These are phyloP conservation scores for Prochilodus magdalenae DNA, from an alignment of 2,113 vertebrate genomes.

Conservation along the genomic window DNA sequence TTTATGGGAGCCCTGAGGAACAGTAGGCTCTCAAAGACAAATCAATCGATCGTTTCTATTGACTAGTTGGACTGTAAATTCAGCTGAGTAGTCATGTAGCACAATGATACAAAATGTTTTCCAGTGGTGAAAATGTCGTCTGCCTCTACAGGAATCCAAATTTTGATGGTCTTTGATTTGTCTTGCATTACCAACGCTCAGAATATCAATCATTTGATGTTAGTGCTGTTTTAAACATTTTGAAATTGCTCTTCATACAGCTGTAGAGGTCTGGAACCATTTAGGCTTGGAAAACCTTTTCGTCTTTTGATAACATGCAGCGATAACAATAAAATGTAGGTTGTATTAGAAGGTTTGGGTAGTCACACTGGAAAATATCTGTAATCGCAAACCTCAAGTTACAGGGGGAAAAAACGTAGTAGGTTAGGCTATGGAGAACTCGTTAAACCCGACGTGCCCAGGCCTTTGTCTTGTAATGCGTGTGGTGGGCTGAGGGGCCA, in stretches of 20 bases:
- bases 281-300: not conserved
- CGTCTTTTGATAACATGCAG: not conserved
- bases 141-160: not conserved
- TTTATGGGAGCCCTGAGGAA: not conserved
- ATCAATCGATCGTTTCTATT: too few relatives aligned
- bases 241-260: not conserved
- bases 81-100: too few relatives aligned
- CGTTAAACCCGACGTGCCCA: too few relatives aligned
- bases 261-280: not conserved
- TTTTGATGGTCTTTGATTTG: not conserved
- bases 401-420: not conserved
- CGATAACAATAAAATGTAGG: constrained; percentile 4
- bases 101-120: not conserved
- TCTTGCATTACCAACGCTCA: not conserved
- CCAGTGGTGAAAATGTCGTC: not conserved
- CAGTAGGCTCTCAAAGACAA: too few relatives aligned
- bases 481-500: too few relatives aligned
- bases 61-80: too few relatives aligned
- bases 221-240: not conserved
- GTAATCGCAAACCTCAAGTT: not conserved
- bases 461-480: too few relatives aligned
- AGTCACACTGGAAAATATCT: not conserved
- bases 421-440: not conserved
- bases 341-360: not conserved
- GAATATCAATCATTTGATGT: not conserved